A percentile compares a stretch with the other conserved stretches of the same genome.
phyloP scores from a whole-genome alignment of 2,113 vertebrate species.

The Strix uralensis region DNA sequence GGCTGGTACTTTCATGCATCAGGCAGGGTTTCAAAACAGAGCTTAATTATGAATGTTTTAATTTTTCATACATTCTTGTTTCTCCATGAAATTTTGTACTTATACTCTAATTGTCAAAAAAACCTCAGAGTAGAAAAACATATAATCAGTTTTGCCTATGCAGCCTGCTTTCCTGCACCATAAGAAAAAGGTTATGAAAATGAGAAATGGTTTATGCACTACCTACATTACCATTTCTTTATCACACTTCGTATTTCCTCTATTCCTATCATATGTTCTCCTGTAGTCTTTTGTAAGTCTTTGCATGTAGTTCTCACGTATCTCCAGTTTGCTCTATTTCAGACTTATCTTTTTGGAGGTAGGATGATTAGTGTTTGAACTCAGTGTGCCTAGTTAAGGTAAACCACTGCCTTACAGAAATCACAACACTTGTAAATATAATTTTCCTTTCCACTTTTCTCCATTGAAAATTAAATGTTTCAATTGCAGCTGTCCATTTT shows the following conservation, averaged over 20 bases:
- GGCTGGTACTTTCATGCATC: not conserved
- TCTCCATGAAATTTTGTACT: not conserved
- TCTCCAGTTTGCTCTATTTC: not conserved
- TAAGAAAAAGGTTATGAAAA: not conserved
- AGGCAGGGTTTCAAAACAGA: not conserved
- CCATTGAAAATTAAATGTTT: not conserved
- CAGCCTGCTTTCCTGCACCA: not conserved
- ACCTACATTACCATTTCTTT: not conserved
- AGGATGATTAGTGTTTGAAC: not conserved
- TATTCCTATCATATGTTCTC: not conserved
- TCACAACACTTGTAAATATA: not conserved
- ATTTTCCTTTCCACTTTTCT: not conserved
- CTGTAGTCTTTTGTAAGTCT: not conserved
- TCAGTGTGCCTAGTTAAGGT: too few species aligned
- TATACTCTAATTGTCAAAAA: not conserved
- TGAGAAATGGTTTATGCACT: not conserved
- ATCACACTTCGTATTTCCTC: not conserved
- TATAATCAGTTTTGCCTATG: not conserved
- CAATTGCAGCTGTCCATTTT: not conserved
- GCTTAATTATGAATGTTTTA: not conserved
- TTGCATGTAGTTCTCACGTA: not conserved
- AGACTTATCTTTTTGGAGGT: not conserved
- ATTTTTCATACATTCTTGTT: not conserved
- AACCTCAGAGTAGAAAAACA: not conserved
- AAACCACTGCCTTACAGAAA: not conserved